Percentiles rank a stretch among this genome's conserved stretches.
Conservation (phyloP, 2,888 invertebrate species). For the Drosophila atroscutellata region DNA sequence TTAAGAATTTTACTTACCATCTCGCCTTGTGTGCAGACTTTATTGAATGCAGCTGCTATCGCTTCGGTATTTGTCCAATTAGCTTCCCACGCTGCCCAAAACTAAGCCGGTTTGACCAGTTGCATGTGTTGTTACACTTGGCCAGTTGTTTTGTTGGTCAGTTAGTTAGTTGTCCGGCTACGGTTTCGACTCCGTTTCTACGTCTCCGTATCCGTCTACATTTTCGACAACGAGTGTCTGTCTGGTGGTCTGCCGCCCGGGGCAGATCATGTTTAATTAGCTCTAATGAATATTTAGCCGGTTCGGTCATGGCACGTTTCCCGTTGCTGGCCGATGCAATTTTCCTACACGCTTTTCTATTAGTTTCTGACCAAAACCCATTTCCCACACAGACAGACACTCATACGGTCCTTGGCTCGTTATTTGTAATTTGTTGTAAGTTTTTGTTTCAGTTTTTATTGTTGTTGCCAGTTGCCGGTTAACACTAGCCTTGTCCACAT, state of each 20-base stretch:
- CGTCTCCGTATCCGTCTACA: not conserved
- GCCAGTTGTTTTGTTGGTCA: constrained; percentile 37
- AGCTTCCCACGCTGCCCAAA: constrained; percentile 13
- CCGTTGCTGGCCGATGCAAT: constrained; percentile 55
- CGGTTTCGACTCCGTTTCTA: not conserved
- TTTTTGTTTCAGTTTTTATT: constrained; percentile 76
- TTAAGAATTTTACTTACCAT: not conserved
- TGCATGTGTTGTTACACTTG: constrained; percentile 43
- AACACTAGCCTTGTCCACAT: constrained; percentile 31
- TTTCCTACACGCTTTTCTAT: constrained; percentile 72
- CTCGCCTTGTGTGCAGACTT: not conserved
- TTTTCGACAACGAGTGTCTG: constrained; percentile 6
- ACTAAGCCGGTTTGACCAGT: constrained; percentile 40
- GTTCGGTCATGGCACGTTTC: constrained; percentile 48
- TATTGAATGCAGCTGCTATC: constrained; percentile 12
- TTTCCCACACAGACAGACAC: constrained; percentile 31
- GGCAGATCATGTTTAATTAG: constrained; percentile 77
- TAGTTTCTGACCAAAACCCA: constrained; percentile 41
- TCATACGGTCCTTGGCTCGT: constrained; percentile 63
- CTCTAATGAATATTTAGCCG: constrained; percentile 78
- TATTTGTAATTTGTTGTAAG: constrained; percentile 78
- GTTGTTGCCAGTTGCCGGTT: constrained; percentile 61
- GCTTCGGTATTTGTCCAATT: constrained; percentile 11
- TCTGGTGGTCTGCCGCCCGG: constrained; percentile 29
- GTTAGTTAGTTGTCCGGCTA: constrained; percentile 34